phyloP scores from a whole-genome alignment of 2,888 invertebrate genomes.

The Thereva nobilitata region DNA sequence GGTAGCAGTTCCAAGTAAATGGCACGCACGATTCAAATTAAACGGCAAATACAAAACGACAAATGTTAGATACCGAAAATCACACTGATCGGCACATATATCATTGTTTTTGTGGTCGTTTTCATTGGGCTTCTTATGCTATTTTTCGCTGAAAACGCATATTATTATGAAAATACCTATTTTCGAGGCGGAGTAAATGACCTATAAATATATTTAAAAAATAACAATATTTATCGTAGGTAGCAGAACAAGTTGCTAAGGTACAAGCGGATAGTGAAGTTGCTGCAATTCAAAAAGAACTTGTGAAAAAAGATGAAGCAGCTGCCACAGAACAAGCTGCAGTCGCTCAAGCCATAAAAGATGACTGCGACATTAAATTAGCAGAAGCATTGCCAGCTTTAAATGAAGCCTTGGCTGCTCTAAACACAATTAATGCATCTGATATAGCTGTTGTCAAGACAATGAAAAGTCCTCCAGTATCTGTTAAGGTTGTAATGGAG shows the following conservation, averaged over 20 bases:
- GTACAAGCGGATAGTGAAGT: conserved; percentile 87
- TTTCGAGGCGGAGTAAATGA: background rate
- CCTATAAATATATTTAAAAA: too few species aligned
- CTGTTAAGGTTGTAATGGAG: conserved; percentile 91
- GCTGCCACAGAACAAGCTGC: conserved; percentile 77
- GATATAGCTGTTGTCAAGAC: conserved; percentile 91
- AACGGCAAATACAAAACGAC: too few species aligned
- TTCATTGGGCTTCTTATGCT: too few species aligned
- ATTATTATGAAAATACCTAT: background rate
- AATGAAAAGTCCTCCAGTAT: conserved; percentile 94
- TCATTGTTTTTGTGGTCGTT: too few species aligned
- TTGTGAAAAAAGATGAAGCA: conserved; percentile 79
- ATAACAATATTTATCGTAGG: conserved; percentile 39
- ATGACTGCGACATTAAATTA: conserved; percentile 89
- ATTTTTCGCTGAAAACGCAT: too few species aligned
- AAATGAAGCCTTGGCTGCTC: conserved; percentile 80
- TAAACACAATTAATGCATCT: conserved; percentile 85
- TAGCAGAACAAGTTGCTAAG: conserved; percentile 78
- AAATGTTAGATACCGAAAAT: too few species aligned
- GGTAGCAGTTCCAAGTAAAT: too few species aligned
- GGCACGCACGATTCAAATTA: too few species aligned
- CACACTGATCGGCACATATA: too few species aligned
- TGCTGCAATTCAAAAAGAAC: conserved; percentile 66
- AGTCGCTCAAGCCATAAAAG: conserved; percentile 83
- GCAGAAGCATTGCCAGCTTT: conserved; percentile 91